These are phyloP conservation scores for Pycnomerus fuliginosus DNA, from an alignment of 2,888 invertebrate genomes.

Conservation along the genomic window DNA sequence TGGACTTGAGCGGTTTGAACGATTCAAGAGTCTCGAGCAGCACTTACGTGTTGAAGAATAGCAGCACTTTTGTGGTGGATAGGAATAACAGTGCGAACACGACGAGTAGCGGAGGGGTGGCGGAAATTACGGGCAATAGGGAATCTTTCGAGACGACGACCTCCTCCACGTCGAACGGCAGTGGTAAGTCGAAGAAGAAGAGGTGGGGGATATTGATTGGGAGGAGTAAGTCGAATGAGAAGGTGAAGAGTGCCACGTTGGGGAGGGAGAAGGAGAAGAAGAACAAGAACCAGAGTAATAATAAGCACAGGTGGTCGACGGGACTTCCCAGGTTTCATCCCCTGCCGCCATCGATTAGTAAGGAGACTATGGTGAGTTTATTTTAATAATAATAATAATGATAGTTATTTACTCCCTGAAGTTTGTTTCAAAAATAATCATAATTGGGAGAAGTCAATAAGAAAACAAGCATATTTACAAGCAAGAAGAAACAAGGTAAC, in stretches of 20 bases:
- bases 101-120: constrained; percentile 11
- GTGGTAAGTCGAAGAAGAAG: constrained; percentile 55
- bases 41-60: constrained; percentile 30
- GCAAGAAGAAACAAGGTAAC: too few relatives aligned
- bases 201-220: constrained; percentile 72
- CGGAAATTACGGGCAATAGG: constrained; percentile 18
- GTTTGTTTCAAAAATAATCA: too few relatives aligned
- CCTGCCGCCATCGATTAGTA: constrained; percentile 73
- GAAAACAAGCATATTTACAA: neutral
- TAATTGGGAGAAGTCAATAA: too few relatives aligned
- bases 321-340: constrained; percentile 70
- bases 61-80: constrained; percentile 39
- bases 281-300: constrained; percentile 54
- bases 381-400: neutral
- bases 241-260: constrained; percentile 67
- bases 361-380: constrained; percentile 71
- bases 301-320: constrained; percentile 70
- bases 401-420: too few relatives aligned
- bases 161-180: constrained; percentile 33
- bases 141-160: constrained; percentile 32
- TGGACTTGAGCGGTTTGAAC: constrained; percentile 17
- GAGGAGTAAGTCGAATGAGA: constrained; percentile 58
- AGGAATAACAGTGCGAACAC: constrained; percentile 28
- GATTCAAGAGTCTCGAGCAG: constrained; percentile 24
- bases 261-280: constrained; percentile 65